Evolutionary conservation across 2,888 invertebrate genomes (phyloP).

Genomic region (Nesidiocoris tenuis): DNA sequence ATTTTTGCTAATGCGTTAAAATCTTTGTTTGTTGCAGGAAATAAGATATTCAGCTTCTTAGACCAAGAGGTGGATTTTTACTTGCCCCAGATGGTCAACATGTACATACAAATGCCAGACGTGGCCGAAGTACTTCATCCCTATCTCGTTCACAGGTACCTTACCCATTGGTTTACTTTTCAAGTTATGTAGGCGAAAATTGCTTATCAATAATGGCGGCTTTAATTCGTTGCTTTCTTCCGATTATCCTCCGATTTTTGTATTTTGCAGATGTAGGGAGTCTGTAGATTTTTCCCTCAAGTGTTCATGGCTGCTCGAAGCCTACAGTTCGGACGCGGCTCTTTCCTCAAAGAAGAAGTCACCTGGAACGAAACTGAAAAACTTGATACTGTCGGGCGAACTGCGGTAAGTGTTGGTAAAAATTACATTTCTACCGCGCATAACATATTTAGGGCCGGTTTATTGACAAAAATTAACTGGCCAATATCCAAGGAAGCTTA

Average conservation of each 20-base stretch:
- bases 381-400: conserved; percentile 68
- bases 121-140: conserved; percentile 91
- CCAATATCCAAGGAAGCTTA: too few species aligned
- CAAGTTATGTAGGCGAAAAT: too few species aligned
- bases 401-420: conserved; percentile 47
- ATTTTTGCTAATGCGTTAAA: neutral
- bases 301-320: conserved; percentile 94
- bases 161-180: neutral
- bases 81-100: conserved; percentile 94
- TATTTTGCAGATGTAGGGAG: conserved; percentile 73
- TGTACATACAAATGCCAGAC: conserved; percentile 98
- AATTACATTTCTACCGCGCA: conserved; percentile 1
- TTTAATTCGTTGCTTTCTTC: too few species aligned
- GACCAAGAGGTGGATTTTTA: conserved; percentile 94
- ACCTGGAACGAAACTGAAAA: conserved; percentile 71
- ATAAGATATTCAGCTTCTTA: conserved; percentile 94
- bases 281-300: conserved; percentile 95
- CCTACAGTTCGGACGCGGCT: conserved; percentile 78
- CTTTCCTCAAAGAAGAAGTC: conserved; percentile 70
- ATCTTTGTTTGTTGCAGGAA: conserved; percentile 62
- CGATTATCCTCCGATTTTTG: too few species aligned
- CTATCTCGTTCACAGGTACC: conserved; percentile 75
- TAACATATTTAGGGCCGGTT: neutral
- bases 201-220: too few species aligned
- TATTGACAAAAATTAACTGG: too few species aligned